A percentile compares a stretch with the other conserved stretches of the same genome.
phyloP scores from a whole-genome alignment of 1,140 invertebrate genomes.

The Acyrthosiphon pisum region DNA sequence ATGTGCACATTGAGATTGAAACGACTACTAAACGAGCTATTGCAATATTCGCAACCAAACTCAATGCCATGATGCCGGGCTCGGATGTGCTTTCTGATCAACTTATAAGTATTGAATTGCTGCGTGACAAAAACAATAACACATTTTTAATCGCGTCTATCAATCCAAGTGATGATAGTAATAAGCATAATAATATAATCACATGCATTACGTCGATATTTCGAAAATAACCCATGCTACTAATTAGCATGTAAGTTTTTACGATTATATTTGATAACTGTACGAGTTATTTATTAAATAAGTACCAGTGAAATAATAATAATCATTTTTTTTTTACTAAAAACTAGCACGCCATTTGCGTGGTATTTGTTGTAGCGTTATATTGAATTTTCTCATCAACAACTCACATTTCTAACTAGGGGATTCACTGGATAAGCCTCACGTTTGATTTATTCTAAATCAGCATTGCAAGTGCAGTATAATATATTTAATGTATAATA shows the following conservation, averaged over 20 bases:
- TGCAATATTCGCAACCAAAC: slow-evolving; percentile 71
- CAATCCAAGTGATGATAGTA: neutral
- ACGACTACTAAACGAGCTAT: slow-evolving; percentile 71
- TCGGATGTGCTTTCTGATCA: slow-evolving; percentile 77
- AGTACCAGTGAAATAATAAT: neutral
- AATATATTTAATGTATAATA: neutral
- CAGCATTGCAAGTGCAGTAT: neutral
- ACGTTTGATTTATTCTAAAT: neutral
- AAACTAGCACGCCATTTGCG: neutral
- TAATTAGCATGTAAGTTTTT: neutral
- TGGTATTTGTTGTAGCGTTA: neutral
- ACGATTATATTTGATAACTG: neutral
- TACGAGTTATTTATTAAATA: neutral
- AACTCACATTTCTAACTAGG: neutral
- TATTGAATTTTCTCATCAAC: neutral
- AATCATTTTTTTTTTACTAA: neutral
- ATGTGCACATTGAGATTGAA: slow-evolving; percentile 80
- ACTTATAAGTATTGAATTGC: slow-evolving; percentile 70
- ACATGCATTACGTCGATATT: neutral
- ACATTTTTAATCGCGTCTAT: neutral
- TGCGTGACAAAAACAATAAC: slow-evolving; percentile 59
- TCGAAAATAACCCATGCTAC: neutral
- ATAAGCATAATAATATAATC: neutral
- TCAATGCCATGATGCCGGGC: slow-evolving; percentile 76
- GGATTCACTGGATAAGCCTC: neutral